phyloP scores from a whole-genome alignment of 2,888 invertebrate genomes.

The Synergus umbraculus region DNA sequence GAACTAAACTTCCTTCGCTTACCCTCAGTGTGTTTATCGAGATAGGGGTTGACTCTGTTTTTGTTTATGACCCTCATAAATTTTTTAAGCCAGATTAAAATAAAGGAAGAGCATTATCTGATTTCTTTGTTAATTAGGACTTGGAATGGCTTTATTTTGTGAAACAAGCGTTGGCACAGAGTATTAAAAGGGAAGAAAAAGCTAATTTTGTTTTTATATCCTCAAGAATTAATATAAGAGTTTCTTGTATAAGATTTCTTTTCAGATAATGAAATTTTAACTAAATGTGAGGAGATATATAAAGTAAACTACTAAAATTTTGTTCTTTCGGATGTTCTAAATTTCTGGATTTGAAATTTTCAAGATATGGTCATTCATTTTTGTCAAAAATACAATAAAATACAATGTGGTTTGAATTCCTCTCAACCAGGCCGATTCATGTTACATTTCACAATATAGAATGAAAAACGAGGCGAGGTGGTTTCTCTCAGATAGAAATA shows the following conservation, averaged over 20 bases:
- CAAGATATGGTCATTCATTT: slow-evolving; percentile 6
- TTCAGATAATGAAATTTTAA: neutral
- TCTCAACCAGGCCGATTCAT: slow-evolving; percentile 34
- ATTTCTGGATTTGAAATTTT: slow-evolving; percentile 13
- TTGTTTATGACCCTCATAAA: slow-evolving; percentile 19
- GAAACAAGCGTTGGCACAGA: neutral
- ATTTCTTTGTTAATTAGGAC: neutral
- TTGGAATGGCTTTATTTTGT: neutral
- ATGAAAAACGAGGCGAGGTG: slow-evolving; percentile 12
- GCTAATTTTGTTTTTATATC: neutral
- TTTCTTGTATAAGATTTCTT: neutral
- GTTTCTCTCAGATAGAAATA: neutral
- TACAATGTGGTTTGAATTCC: neutral
- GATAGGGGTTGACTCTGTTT: neutral
- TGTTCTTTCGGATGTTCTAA: neutral
- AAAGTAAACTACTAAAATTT: slow-evolving; percentile 12
- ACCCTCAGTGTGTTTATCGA: neutral
- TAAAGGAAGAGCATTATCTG: neutral
- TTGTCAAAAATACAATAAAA: slow-evolving; percentile 25
- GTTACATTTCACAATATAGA: slow-evolving; percentile 24
- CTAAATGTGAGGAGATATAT: neutral
- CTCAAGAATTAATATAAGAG: neutral
- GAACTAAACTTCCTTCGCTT: neutral
- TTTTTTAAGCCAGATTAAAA: neutral
- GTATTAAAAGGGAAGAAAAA: neutral